Evolutionary conservation across 1,140 invertebrate genomes (phyloP), one percentile per base, ranked within the genome.

Genomic region (Plectrocnemia conspersa): DNA sequence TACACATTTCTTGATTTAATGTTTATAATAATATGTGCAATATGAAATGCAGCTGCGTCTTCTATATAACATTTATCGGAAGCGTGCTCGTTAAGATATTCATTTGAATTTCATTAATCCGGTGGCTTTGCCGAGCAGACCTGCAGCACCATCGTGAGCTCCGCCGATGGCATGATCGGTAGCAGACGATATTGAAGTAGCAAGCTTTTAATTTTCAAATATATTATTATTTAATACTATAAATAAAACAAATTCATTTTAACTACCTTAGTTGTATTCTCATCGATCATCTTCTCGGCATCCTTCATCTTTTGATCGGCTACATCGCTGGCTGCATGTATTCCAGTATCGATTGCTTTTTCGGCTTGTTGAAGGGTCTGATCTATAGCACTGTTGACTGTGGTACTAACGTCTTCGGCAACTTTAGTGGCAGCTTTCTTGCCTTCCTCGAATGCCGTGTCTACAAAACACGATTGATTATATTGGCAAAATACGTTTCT

Each of bases 381-480:
- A 61, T 75, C 72, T 0, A 74, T 68, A 7, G 70, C 68, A 58
- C 68, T 67, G 59, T 66, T 62, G 6, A 75, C 68, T 1, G 71
- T 70, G 33, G 68, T 73, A 57, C 64, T 66, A 0, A 72, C 72
- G 36, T 74, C 71, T 1, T 68, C 63, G 0, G 71, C 72, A 0
- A 71, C 72, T 36, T 72, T 73, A 33, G 71, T 66, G 0, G 71
- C 73, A 1, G 73, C 73, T 49, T 73, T 73, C 64, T 73, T 73
- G 1, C 72, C 71, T 35, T 73, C 70, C 42, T 75, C 73, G 5
- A 73, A 49, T 1, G 71, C 72, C 19, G 66, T 64, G 36, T 67
- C 73, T 75, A 50, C 1, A 63, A 56, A 18, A 27, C 25, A 47
- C n/a, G n/a, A n/a, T n/a, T n/a, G n/a, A n/a, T n/a, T n/a, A 38